phyloP scores from a whole-genome alignment of 2,888 invertebrate species.

The Dysmachus trigonus region DNA sequence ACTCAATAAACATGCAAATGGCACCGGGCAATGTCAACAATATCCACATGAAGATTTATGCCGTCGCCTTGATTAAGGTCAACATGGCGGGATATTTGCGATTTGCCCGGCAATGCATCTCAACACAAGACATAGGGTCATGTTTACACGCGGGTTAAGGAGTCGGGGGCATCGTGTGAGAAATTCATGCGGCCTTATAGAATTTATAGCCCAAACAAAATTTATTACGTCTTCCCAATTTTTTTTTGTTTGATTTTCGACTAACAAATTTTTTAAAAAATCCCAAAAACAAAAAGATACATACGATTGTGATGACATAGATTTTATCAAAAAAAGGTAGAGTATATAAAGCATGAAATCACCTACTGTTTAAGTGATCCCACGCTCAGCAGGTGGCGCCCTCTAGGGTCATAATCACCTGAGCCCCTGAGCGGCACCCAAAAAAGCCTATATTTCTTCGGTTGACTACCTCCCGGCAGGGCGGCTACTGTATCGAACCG shows the following conservation, averaged over 20 bases:
- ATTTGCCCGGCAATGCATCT: neutral
- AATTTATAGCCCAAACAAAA: neutral
- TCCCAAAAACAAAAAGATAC: neutral
- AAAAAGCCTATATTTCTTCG: neutral
- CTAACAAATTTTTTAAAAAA: neutral
- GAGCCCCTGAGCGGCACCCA: no score
- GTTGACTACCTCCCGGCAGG: neutral
- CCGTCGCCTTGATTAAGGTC: conserved; percentile 30
- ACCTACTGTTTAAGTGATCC: neutral
- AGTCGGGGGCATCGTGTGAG: neutral
- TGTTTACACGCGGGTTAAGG: conserved; percentile 35
- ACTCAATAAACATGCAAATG: conserved; percentile 40
- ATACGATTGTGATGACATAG: neutral
- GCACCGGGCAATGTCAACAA: conserved; percentile 18
- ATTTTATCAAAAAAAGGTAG: neutral
- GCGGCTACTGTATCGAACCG: conserved; percentile 11
- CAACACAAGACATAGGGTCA: neutral
- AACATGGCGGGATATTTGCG: conserved; percentile 30
- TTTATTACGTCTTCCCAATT: neutral
- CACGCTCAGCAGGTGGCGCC: conserved; percentile 11
- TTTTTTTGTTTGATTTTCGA: neutral
- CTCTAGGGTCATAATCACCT: neutral
- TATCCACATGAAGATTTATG: conserved; percentile 6
- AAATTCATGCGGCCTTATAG: neutral
- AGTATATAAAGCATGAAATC: neutral